Base-by-base conservation (phyloP, 1,140 invertebrate species). In the Brachionus sp. region DNA sequence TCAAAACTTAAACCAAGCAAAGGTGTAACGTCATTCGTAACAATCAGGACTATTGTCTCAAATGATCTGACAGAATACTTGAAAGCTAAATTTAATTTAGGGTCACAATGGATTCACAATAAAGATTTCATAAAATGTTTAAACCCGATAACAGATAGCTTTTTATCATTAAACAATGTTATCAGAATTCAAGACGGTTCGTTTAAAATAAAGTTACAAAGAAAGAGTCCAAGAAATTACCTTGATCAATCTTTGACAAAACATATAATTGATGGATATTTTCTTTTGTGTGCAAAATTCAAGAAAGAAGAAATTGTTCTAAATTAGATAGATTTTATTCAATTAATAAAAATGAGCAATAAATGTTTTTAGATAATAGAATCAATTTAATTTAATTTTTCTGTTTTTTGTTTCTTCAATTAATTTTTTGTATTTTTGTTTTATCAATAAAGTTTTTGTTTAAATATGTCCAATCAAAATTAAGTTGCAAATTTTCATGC, bases 81-180 rank as follows among this genome's bases (percentile, higher is more conserved):
- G 53, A 62, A 62, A 62, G 23, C 23, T 25, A 62, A 62, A 62
- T 62, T 62, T 25, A 25, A 62, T 62, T 23, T 62, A 62, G 53
- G 53, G 23, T 62, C 53, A 62, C 53, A 25, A 23, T 62, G 53
- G 53, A 62, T 62, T 62, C 53, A 62, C 53, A 62, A 62, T 62
- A 25, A 62, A 16, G 53, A 62, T 62, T 62, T 62, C 53, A 62
- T 62, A 16, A 62, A 62, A 62, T 62, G 53, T 62, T 62, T 62
- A 62, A 25, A 62, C 1, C 53, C 16, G 53, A 62, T 62, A 62
- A 62, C 53, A 62, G 7, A 25, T 25, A 62, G 23, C 53, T 62
- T 7, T 62, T 62, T 62, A 62, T 23, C 53, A 62, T 25, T 25
- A 23, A 25, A 62, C 23, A 62, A 62, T 62, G 19, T 62, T 23